phyloP scores from a whole-genome alignment of 2,797 vertebrate genomes.

The Acomys russatus region DNA sequence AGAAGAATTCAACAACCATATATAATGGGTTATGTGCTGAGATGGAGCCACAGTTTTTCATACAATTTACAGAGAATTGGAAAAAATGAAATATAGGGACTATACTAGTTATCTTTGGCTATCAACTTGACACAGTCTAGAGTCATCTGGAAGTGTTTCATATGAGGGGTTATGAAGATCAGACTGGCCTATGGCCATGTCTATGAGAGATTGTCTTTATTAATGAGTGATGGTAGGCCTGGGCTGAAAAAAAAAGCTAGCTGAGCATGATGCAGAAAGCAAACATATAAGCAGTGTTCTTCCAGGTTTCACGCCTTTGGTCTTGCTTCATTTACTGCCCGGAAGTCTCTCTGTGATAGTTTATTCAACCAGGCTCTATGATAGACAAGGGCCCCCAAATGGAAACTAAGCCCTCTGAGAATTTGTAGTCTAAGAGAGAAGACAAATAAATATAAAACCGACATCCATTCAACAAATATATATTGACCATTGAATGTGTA shows the following conservation, averaged over 20 bases:
- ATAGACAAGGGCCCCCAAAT: not conserved
- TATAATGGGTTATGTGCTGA: not conserved
- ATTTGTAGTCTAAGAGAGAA: slow-evolving; percentile 25
- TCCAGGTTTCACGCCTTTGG: not conserved
- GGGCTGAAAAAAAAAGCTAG: not conserved
- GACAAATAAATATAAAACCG: slow-evolving; percentile 10
- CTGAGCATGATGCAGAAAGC: not conserved
- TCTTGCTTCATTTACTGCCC: not conserved
- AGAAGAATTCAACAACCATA: slow-evolving; percentile 25
- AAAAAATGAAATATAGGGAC: not conserved
- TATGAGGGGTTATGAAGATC: not conserved
- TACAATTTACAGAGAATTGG: not conserved
- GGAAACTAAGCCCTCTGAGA: not conserved
- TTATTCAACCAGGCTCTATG: not conserved
- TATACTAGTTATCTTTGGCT: not conserved
- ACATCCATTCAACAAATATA: slow-evolving; percentile 11
- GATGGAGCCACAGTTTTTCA: not conserved
- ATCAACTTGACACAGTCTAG: not conserved
- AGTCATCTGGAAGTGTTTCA: not conserved
- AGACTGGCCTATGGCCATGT: not conserved
- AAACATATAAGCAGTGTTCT: not conserved
- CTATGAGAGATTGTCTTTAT: not conserved
- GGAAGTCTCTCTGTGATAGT: not conserved
- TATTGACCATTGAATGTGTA: not conserved
- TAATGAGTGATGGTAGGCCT: not conserved